phyloP scores from a whole-genome alignment of 37 sponge, comb jelly and placozoan genomes.

The Aplysina aerophoba region DNA sequence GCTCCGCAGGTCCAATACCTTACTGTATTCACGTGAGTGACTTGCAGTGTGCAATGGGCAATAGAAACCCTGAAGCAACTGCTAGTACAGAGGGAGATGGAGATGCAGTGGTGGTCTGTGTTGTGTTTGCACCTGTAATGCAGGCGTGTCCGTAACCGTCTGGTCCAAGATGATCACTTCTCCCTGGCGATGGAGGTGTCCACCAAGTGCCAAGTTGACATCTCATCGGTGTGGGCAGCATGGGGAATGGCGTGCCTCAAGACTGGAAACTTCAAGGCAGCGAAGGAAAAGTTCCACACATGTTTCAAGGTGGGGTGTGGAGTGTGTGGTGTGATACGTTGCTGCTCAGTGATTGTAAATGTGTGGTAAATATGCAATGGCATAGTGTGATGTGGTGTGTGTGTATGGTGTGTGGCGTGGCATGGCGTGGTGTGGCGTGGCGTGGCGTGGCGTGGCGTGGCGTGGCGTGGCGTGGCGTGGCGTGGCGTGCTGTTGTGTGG shows the following conservation, averaged over 20 bases:
- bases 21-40: too few species aligned
- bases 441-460: too few species aligned
- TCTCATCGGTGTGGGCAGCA: constrained; percentile 72
- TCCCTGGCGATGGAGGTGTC: constrained; percentile 89
- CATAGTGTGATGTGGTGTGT: neutral
- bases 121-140: neutral
- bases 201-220: constrained; percentile 93
- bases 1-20: too few species aligned
- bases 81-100: too few species aligned
- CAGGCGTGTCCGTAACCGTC: constrained; percentile 76
- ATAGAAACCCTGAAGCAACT: too few species aligned
- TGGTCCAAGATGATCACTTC: constrained; percentile 83
- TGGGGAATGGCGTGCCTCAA: constrained; percentile 94
- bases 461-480: too few species aligned
- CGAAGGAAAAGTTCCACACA: constrained; percentile 84
- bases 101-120: neutral
- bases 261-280: constrained; percentile 79
- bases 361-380: too few species aligned
- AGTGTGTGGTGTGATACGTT: neutral
- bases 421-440: too few species aligned
- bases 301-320: constrained; percentile 78
- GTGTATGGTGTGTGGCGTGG: neutral
- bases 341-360: neutral
- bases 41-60: too few species aligned
- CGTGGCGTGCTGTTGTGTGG: too few species aligned